phyloP scores from a whole-genome alignment of 2,888 invertebrate genomes.

The Agriopis aurantiaria region DNA sequence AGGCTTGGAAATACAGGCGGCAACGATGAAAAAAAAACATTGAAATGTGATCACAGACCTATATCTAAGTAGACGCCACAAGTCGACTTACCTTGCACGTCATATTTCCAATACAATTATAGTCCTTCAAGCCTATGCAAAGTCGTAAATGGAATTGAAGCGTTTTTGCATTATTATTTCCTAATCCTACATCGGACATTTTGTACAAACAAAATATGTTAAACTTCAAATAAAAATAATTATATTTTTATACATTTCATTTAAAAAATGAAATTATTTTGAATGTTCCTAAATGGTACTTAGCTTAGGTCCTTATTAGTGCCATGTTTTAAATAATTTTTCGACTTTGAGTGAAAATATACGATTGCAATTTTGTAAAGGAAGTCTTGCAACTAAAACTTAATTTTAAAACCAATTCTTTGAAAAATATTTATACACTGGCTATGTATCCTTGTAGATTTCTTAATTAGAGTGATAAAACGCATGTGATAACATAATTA shows the following conservation, averaged over 20 bases:
- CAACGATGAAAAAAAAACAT: no score
- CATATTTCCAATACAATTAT: no score
- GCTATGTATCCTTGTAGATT: no score
- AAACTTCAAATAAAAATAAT: conserved; percentile 55
- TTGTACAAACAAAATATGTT: conserved; percentile 63
- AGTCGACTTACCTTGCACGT: no score
- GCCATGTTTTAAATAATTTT: conserved; percentile 68
- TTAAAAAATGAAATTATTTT: conserved; percentile 62
- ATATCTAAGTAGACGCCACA: no score
- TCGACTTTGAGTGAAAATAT: background rate
- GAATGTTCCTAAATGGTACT: conserved; percentile 73
- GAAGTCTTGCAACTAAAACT: background rate
- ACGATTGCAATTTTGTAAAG: background rate
- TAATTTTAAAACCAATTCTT: no score
- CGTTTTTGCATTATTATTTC: conserved; percentile 17
- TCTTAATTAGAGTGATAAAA: background rate
- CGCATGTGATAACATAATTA: conserved; percentile 13
- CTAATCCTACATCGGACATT: background rate
- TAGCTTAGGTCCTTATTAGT: conserved; percentile 71
- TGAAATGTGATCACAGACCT: no score
- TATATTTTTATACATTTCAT: conserved; percentile 69
- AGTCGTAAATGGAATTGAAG: conserved; percentile 35
- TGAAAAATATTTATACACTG: no score
- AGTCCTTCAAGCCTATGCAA: background rate
- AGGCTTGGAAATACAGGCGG: background rate